These are phyloP conservation scores for Diabrotica virgifera DNA, from an alignment of 1,140 invertebrate species.

Conservation along the genomic window DNA sequence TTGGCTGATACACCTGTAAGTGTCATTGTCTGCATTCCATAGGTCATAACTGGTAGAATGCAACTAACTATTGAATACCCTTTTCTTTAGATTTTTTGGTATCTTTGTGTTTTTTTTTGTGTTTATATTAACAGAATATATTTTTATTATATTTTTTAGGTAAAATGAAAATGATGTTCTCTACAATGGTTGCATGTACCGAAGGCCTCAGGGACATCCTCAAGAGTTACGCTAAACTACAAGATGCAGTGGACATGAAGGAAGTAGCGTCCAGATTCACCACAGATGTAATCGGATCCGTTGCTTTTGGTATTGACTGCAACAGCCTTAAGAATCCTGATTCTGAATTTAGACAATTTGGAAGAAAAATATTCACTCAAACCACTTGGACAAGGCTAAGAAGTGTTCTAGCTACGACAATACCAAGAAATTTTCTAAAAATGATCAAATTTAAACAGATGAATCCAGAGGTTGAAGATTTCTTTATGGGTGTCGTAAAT, in stretches of 20 bases:
- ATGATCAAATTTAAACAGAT: conserved; percentile 3
- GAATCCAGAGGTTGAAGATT: conserved; percentile 32
- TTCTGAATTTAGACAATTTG: conserved; percentile 49
- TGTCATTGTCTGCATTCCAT: too few species aligned
- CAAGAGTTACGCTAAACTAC: conserved; percentile 26
- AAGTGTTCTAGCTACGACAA: neutral
- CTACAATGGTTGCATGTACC: conserved; percentile 25
- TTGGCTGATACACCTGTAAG: too few species aligned
- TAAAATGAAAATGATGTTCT: conserved; percentile 52
- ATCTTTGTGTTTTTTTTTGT: too few species aligned
- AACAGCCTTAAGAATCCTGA: conserved; percentile 37
- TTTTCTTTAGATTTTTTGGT: too few species aligned
- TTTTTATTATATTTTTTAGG: conserved; percentile 24
- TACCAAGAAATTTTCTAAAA: neutral
- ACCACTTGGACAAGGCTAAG: conserved; percentile 14
- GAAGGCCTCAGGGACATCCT: conserved; percentile 47
- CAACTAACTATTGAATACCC: too few species aligned
- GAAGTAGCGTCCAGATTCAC: conserved; percentile 24
- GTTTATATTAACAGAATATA: neutral
- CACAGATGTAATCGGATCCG: conserved; percentile 25
- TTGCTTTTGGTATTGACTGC: conserved; percentile 51
- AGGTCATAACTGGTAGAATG: too few species aligned
- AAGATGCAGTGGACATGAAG: conserved; percentile 20
- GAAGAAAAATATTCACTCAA: conserved; percentile 26
- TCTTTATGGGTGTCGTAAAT: conserved; percentile 46